A percentile compares a stretch with the other conserved stretches of the same genome.
phyloP scores from a whole-genome alignment of 2,797 vertebrate genomes.

The Helicolenus hilgendorfi region DNA sequence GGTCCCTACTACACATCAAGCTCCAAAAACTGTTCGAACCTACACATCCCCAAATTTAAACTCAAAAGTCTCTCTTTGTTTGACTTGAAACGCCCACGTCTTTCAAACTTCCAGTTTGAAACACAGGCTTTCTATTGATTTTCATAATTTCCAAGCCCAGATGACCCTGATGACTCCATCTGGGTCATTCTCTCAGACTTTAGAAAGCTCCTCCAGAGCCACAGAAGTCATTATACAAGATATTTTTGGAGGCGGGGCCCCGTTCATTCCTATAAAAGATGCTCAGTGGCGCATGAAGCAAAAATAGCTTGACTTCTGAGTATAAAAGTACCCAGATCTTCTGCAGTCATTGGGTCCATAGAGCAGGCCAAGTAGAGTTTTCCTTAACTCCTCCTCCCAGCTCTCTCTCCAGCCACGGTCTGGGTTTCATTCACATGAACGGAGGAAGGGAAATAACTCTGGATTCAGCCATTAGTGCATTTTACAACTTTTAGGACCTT shows the following conservation, averaged over 20 bases:
- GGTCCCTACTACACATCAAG: neutral
- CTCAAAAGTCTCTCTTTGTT: neutral
- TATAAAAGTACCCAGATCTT: no score
- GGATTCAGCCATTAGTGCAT: no score
- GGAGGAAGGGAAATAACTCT: no score
- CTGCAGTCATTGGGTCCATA: no score
- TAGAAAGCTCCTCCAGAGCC: neutral
- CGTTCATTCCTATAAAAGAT: no score
- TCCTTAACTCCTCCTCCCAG: no score
- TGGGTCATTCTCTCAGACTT: neutral
- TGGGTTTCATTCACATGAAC: no score
- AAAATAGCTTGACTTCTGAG: no score
- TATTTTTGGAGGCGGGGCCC: neutral
- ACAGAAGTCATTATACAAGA: neutral
- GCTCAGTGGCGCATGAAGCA: no score
- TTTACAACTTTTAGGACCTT: no score
- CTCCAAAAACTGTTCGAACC: neutral
- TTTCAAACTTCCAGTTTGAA: neutral
- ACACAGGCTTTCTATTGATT: neutral
- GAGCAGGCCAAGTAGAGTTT: no score
- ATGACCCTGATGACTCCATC: neutral
- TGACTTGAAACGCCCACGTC: neutral
- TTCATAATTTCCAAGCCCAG: neutral
- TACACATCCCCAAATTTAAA: neutral
- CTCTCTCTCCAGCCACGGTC: no score